Conservation (phyloP, 2,888 invertebrate species). For the Lepidonotus clava region DNA sequence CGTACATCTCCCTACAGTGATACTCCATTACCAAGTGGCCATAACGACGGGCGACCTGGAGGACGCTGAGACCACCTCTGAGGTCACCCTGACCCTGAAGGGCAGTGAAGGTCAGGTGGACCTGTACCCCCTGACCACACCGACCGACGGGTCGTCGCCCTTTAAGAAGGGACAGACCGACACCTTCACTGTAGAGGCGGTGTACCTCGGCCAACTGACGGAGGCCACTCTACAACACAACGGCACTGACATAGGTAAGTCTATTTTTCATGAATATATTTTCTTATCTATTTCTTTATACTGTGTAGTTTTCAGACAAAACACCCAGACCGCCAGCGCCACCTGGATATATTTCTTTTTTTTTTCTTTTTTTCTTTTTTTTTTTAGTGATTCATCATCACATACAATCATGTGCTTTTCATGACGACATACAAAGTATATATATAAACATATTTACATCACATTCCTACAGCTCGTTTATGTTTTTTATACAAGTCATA, state of each 20-base stretch:
- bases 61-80: conserved; percentile 65
- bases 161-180: conserved; percentile 70
- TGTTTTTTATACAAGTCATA: no score
- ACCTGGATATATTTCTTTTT: no score
- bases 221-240: conserved; percentile 75
- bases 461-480: no score
- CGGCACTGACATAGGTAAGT: conserved; percentile 47
- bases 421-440: no score
- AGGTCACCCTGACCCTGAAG: conserved; percentile 56
- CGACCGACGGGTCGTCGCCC: conserved; percentile 40
- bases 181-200: conserved; percentile 76
- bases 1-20: background rate
- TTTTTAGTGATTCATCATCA: no score
- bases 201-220: conserved; percentile 71
- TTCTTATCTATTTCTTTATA: no score
- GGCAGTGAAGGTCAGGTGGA: conserved; percentile 60
- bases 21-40: background rate
- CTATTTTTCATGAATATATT: no score
- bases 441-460: no score
- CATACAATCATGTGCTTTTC: no score
- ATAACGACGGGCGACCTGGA: conserved; percentile 64
- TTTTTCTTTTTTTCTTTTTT: no score
- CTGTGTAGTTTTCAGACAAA: no score
- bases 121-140: conserved; percentile 49
- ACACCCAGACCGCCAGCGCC: no score